phyloP scores from a whole-genome alignment of 2,113 vertebrate genomes.

The Ciconia maguari region DNA sequence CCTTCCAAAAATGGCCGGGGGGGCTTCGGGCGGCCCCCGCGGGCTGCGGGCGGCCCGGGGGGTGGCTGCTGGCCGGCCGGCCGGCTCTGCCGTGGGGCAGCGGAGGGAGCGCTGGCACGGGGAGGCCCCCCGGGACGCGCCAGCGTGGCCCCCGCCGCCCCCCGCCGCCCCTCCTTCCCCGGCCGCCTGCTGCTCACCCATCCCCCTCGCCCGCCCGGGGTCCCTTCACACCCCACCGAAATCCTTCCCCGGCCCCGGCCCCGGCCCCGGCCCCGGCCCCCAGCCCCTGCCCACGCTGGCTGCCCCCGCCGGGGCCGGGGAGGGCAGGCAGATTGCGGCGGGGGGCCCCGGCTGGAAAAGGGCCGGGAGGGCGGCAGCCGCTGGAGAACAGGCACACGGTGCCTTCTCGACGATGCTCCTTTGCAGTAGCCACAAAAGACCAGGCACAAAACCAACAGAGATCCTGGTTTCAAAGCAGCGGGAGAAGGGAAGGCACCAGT shows the following conservation, averaged over 20 bases:
- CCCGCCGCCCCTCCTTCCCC: not conserved
- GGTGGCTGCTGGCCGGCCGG: not conserved
- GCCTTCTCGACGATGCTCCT: conserved; percentile 30
- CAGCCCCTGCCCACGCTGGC: not conserved
- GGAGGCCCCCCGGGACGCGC: not conserved
- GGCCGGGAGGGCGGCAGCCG: not conserved
- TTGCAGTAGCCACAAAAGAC: not conserved
- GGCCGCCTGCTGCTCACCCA: not conserved
- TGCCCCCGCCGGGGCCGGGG: not conserved
- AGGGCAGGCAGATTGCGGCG: not conserved
- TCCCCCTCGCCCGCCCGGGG: not conserved
- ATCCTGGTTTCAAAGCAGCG: not conserved
- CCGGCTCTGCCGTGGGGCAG: not conserved
- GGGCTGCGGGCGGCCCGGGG: not conserved
- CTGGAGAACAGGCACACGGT: not conserved
- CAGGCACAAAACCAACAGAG: not conserved
- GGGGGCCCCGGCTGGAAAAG: not conserved
- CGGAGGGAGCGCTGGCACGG: not conserved
- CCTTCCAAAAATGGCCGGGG: not conserved
- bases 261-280: not conserved
- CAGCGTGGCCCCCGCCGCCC: not conserved
- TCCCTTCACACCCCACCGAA: not conserved
- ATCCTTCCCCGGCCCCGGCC: not conserved
- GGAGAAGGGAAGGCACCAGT: not conserved
- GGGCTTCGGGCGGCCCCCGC: not conserved